Conservation (phyloP, 2,888 invertebrate genomes). For the Eucriotettix oculatus region DNA sequence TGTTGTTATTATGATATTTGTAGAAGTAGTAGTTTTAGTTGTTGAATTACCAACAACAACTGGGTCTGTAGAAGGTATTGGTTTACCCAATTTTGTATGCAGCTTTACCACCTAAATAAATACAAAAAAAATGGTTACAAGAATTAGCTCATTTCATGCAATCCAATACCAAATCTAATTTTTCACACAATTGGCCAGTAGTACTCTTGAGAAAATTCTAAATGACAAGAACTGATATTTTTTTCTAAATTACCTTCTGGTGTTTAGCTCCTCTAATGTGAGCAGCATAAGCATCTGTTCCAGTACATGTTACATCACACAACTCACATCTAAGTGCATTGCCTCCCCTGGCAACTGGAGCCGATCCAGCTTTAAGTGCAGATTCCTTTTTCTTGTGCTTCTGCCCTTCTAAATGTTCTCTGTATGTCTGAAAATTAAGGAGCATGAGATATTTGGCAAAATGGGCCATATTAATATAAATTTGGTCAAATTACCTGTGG, state of each 20-base stretch:
- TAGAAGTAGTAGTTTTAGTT: constrained; percentile 13
- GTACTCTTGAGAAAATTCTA: no score
- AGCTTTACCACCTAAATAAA: constrained; percentile 53
- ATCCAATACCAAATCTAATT: no score
- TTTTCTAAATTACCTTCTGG: constrained; percentile 55
- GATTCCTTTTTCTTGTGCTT: constrained; percentile 98
- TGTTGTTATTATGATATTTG: constrained; percentile 12
- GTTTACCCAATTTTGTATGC: constrained; percentile 93
- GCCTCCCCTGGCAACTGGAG: constrained; percentile 40
- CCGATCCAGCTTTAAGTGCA: constrained; percentile 53
- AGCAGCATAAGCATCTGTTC: constrained; percentile 94
- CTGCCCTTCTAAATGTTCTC: constrained; percentile 95
- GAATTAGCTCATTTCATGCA: no score
- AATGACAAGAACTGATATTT: background rate
- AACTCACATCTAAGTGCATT: constrained; percentile 82
- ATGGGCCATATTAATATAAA: background rate
- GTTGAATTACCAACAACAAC: constrained; percentile 45
- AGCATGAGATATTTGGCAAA: background rate
- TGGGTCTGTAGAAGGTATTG: constrained; percentile 90
- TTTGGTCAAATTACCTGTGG: constrained; percentile 48
- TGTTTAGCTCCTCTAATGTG: constrained; percentile 97
- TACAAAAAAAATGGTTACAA: background rate
- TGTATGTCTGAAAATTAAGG: constrained; percentile 46
- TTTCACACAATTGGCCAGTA: no score
- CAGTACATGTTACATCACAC: constrained; percentile 97